phyloP scores from a whole-genome alignment of 2,888 invertebrate genomes.

The Yponomeuta evonymella region DNA sequence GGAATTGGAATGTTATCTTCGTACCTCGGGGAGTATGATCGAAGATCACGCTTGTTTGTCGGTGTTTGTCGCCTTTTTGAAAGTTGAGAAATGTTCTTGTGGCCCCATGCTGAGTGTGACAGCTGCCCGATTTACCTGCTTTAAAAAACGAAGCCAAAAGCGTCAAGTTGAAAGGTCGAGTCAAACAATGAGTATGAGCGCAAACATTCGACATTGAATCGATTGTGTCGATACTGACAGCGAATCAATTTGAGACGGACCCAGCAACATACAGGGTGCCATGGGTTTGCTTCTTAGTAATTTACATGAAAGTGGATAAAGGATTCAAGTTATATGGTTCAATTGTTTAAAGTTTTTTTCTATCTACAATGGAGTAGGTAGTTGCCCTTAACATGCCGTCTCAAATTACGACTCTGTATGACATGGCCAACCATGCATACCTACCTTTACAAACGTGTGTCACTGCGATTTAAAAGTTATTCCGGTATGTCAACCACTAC shows the following conservation, averaged over 20 bases:
- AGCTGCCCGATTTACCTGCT: conserved; percentile 33
- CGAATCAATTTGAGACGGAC: conserved; percentile 62
- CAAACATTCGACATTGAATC: conserved; percentile 62
- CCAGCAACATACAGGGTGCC: conserved; percentile 38
- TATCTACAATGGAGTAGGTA: too few species aligned
- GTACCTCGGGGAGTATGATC: conserved; percentile 1
- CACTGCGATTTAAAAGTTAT: too few species aligned
- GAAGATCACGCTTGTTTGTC: conserved; percentile 2
- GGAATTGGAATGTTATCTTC: neutral
- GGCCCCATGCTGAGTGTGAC: conserved; percentile 20
- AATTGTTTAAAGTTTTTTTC: too few species aligned
- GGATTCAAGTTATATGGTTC: too few species aligned
- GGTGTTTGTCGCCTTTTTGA: conserved; percentile 1
- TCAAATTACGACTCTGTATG: too few species aligned
- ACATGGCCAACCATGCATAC: too few species aligned
- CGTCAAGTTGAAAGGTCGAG: conserved; percentile 42
- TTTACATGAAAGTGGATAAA: too few species aligned
- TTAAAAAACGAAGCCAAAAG: conserved; percentile 14
- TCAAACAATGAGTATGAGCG: conserved; percentile 53
- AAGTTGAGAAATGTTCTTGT: conserved; percentile 18
- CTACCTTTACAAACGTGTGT: too few species aligned
- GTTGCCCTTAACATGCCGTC: too few species aligned
- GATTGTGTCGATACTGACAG: conserved; percentile 65
- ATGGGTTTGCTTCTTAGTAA: too few species aligned
- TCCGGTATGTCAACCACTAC: too few species aligned